Evolutionary conservation across 1,140 invertebrate genomes (phyloP).

Genomic region (Drosophila baimaii): DNA sequence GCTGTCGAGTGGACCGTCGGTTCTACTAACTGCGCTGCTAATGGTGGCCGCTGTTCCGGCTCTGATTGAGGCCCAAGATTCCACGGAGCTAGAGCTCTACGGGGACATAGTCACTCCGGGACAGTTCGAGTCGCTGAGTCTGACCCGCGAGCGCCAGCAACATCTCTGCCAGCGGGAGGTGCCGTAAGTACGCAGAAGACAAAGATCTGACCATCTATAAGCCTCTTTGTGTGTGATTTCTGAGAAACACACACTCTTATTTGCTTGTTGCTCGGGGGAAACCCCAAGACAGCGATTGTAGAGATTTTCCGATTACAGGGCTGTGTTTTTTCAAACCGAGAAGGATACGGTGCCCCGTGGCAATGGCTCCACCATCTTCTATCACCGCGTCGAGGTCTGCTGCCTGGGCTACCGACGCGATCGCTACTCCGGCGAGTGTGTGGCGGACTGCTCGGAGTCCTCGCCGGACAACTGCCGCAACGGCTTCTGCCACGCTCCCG

Average conservation of each 20-base stretch:
- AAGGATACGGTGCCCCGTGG: constrained; percentile 48
- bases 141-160: constrained; percentile 44
- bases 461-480: constrained; percentile 85
- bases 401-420: constrained; percentile 87
- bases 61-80: constrained; percentile 5
- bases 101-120: constrained; percentile 50
- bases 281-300: not conserved
- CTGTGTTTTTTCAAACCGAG: constrained; percentile 69
- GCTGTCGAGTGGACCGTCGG: constrained; percentile 20
- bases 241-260: not conserved
- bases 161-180: constrained; percentile 68
- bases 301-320: constrained; percentile 29
- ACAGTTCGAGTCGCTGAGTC: constrained; percentile 63
- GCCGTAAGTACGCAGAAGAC: constrained; percentile 50
- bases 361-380: constrained; percentile 74
- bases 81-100: constrained; percentile 51
- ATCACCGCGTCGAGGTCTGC: constrained; percentile 85
- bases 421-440: constrained; percentile 85
- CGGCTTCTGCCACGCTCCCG: constrained; percentile 86
- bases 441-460: constrained; percentile 85
- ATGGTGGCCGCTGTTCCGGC: constrained; percentile 1
- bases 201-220: not conserved
- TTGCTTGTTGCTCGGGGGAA: not conserved
- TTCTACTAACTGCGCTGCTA: constrained; percentile 20
- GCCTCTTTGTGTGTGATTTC: not conserved